Evolutionary conservation across 1,140 invertebrate genomes (phyloP).

Genomic region (Neotoxoptera formosana): DNA sequence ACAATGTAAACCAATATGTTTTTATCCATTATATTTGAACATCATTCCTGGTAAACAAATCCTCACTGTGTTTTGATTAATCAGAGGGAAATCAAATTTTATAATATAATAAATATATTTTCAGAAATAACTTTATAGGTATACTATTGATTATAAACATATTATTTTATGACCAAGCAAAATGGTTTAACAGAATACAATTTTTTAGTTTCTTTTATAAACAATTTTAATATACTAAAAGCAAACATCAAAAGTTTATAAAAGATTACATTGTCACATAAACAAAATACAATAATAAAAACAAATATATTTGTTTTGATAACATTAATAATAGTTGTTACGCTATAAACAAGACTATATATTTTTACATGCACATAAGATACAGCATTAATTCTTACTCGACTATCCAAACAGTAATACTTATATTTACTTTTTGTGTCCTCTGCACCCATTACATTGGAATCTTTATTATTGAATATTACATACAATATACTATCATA

Average conservation of each 20-base stretch:
- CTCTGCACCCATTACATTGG: not conserved
- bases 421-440: not conserved
- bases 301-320: not conserved
- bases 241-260: not conserved
- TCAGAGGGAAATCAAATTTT: not conserved
- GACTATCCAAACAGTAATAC: not conserved
- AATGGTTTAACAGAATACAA: not conserved
- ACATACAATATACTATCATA: not conserved
- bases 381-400: not conserved
- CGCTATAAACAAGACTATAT: not conserved
- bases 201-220: not conserved
- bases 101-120: not conserved
- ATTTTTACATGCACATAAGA: not conserved
- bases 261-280: constrained; percentile 17
- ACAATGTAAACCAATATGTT: not conserved
- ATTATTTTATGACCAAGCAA: not conserved
- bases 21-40: not conserved
- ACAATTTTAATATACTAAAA: constrained; percentile 34
- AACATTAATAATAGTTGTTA: constrained; percentile 36
- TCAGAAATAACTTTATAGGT: not conserved
- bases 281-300: constrained; percentile 40
- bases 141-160: not conserved
- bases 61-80: not conserved
- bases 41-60: not conserved
- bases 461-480: not conserved